Evolutionary conservation across 2,113 vertebrate species (phyloP).

Genomic region (Cacatua alba): DNA sequence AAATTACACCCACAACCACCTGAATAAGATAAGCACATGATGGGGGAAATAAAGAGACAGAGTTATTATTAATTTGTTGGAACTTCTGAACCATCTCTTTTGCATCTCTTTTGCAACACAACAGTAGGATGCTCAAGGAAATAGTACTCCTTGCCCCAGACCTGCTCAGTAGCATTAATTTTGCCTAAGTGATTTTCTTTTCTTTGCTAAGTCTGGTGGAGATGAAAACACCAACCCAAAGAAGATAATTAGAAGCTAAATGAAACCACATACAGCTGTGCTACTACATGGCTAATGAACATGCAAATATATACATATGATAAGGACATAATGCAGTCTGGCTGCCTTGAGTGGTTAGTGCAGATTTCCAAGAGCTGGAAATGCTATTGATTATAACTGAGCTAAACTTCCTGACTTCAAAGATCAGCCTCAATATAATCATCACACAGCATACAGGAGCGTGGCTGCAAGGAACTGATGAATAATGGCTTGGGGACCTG

Average conservation of each 20-base stretch:
- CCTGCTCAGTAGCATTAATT: conserved; percentile 18
- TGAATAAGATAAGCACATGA: conserved; percentile 67
- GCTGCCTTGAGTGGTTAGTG: conserved; percentile 31
- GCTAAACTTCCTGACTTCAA: conserved; percentile 55
- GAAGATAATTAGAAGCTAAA: conserved; percentile 68
- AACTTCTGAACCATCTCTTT: conserved; percentile 51
- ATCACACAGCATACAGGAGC: background rate
- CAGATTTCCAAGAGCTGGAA: conserved; percentile 59
- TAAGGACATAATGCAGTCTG: conserved; percentile 56
- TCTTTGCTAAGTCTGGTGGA: conserved; percentile 43
- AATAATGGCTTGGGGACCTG: background rate
- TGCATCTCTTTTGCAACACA: conserved; percentile 49
- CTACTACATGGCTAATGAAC: conserved; percentile 60
- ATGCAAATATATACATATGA: conserved; percentile 67
- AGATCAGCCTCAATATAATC: conserved; percentile 33
- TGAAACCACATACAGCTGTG: conserved; percentile 68
- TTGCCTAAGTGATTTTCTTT: conserved; percentile 31
- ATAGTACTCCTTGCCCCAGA: background rate
- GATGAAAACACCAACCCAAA: conserved; percentile 57
- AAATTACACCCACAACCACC: conserved; percentile 72
- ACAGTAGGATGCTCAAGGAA: conserved; percentile 31
- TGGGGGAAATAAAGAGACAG: conserved; percentile 23
- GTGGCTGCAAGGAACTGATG: background rate
- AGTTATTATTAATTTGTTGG: conserved; percentile 62
- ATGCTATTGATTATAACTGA: conserved; percentile 51